These are phyloP conservation scores for Intellagama lesueurii DNA, from an alignment of 2,797 vertebrate genomes.

Conservation along the genomic window DNA sequence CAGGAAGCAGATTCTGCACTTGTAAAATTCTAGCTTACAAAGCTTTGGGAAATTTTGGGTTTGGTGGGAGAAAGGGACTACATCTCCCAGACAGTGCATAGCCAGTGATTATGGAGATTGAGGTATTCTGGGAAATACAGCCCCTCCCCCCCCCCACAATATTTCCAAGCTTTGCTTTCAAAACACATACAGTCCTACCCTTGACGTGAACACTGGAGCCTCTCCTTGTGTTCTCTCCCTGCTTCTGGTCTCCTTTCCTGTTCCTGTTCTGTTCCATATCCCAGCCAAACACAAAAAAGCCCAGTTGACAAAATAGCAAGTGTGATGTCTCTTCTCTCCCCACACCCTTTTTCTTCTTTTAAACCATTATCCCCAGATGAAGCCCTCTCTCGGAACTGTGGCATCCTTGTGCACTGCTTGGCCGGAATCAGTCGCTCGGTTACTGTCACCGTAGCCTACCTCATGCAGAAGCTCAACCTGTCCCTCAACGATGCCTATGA, in stretches of 20 bases:
- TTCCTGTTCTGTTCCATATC: neutral
- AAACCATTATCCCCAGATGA: conserved; percentile 61
- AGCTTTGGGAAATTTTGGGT: too few species aligned
- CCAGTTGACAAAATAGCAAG: neutral
- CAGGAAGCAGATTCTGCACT: neutral
- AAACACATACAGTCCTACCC: neutral
- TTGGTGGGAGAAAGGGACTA: too few species aligned
- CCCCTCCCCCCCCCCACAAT: too few species aligned
- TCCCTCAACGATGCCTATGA: conserved; percentile 74
- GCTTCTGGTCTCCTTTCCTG: neutral
- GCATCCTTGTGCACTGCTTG: conserved; percentile 77
- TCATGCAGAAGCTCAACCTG: conserved; percentile 77
- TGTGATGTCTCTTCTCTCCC: neutral
- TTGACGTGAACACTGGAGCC: neutral
- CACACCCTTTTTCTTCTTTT: neutral
- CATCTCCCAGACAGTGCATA: too few species aligned
- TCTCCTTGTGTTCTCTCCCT: neutral
- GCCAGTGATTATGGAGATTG: too few species aligned
- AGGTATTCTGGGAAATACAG: too few species aligned
- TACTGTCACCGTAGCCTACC: conserved; percentile 78
- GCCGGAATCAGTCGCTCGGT: conserved; percentile 77
- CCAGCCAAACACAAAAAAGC: neutral
- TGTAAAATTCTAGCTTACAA: neutral
- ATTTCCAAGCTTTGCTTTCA: neutral
- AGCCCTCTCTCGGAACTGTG: conserved; percentile 73